phyloP scores from a whole-genome alignment of 2,888 invertebrate species.

The Dione juno region DNA sequence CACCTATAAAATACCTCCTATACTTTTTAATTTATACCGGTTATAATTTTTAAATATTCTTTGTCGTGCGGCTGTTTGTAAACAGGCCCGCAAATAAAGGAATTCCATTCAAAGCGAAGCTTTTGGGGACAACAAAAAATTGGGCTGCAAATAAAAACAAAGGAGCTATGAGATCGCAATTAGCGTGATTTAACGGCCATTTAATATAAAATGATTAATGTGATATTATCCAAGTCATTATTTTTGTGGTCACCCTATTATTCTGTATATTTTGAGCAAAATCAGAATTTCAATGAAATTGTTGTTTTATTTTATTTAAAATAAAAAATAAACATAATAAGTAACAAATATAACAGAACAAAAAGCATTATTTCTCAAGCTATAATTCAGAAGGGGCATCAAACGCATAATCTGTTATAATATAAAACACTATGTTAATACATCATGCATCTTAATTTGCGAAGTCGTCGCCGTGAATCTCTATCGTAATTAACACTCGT shows the following conservation, averaged over 20 bases:
- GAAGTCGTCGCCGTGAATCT: slow-evolving; percentile 76
- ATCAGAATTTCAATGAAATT: too few relatives aligned
- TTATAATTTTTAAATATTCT: slow-evolving; percentile 77
- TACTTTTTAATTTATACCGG: slow-evolving; percentile 69
- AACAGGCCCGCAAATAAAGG: slow-evolving; percentile 80
- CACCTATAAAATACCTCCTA: slow-evolving; percentile 35
- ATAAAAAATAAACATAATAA: not conserved
- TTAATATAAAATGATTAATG: slow-evolving; percentile 80
- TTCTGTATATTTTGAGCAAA: slow-evolving; percentile 36
- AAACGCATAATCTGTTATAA: slow-evolving; percentile 28
- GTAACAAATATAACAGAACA: not conserved
- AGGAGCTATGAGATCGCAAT: slow-evolving; percentile 70
- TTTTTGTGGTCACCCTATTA: slow-evolving; percentile 47
- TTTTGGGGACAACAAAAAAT: slow-evolving; percentile 65
- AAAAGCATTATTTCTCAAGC: not conserved
- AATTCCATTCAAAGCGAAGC: slow-evolving; percentile 74
- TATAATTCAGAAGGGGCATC: slow-evolving; percentile 12
- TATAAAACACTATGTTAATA: slow-evolving; percentile 41
- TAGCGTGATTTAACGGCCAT: slow-evolving; percentile 81
- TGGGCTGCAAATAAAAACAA: slow-evolving; percentile 75
- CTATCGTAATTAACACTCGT: slow-evolving; percentile 90
- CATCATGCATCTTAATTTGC: slow-evolving; percentile 57
- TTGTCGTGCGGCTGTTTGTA: slow-evolving; percentile 77
- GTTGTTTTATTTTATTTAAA: too few relatives aligned
- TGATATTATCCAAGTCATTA: slow-evolving; percentile 65